Percentiles rank a stretch among this genome's conserved stretches.
phyloP scores from a whole-genome alignment of 2,888 invertebrate genomes.

The Lasioglossum figueresi region DNA sequence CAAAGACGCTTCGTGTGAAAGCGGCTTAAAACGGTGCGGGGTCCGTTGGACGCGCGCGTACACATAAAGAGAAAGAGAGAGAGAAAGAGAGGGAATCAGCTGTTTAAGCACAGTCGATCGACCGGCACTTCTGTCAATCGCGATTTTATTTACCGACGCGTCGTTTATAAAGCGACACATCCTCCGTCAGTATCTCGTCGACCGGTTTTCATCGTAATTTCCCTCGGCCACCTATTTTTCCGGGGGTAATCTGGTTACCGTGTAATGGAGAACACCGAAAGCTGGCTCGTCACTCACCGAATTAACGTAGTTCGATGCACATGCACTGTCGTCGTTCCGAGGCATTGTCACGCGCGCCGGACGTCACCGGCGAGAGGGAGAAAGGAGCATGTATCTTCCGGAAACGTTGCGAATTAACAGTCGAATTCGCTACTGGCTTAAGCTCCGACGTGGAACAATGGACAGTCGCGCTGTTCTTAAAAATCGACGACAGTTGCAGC shows the following conservation, averaged over 20 bases:
- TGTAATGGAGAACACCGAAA: constrained; percentile 18
- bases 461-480: neutral
- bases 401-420: neutral
- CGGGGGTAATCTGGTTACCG: constrained; percentile 42
- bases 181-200: constrained; percentile 31
- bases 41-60: constrained; percentile 17
- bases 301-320: neutral
- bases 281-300: constrained; percentile 14
- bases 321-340: neutral
- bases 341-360: neutral
- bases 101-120: constrained; percentile 28
- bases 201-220: constrained; percentile 31
- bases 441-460: neutral
- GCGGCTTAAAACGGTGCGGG: constrained; percentile 33
- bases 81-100: neutral
- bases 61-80: neutral
- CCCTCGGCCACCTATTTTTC: neutral
- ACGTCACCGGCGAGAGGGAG: neutral
- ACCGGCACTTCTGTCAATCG: constrained; percentile 40
- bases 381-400: neutral
- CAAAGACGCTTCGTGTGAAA: constrained; percentile 1
- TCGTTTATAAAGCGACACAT: constrained; percentile 42
- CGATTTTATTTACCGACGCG: constrained; percentile 44
- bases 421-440: neutral
- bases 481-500: neutral